Percentiles rank a stretch among this genome's conserved stretches.
Conservation (phyloP, 2,888 invertebrate species). For the Oxycera nigricornis region DNA sequence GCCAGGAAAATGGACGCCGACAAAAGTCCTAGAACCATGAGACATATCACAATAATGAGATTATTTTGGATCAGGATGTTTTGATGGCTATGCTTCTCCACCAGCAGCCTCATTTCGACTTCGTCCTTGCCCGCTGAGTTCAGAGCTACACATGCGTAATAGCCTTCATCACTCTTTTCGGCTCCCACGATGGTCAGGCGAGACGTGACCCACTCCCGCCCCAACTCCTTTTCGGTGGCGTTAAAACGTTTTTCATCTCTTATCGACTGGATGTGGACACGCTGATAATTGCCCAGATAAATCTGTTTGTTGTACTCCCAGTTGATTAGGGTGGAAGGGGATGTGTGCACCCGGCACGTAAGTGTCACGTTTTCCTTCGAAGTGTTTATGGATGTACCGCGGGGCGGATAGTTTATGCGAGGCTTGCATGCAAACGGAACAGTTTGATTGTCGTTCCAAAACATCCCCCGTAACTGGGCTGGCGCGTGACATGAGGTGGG, state of each 20-base stretch:
- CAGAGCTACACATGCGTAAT: conserved; percentile 79
- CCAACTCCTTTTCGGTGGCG: conserved; percentile 50
- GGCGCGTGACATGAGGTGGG: conserved; percentile 79
- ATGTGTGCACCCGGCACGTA: conserved; percentile 77
- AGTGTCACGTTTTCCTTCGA: conserved; percentile 74
- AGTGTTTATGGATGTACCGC: conserved; percentile 67
- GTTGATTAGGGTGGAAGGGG: conserved; percentile 77
- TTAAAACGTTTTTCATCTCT: conserved; percentile 50
- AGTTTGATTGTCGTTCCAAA: conserved; percentile 73
- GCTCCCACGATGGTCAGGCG: conserved; percentile 71
- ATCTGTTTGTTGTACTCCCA: conserved; percentile 71
- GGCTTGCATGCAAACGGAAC: conserved; percentile 84
- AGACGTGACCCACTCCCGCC: conserved; percentile 55
- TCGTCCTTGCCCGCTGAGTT: conserved; percentile 82
- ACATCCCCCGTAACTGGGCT: conserved; percentile 69
- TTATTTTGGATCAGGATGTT: conserved; percentile 53
- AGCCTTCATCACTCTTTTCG: conserved; percentile 71
- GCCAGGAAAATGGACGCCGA: conserved; percentile 56
- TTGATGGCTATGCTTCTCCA: conserved; percentile 53
- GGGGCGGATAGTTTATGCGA: conserved; percentile 71
- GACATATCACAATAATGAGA: conserved; percentile 55
- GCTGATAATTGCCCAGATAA: conserved; percentile 49
- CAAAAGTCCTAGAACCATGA: conserved; percentile 56
- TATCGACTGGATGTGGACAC: conserved; percentile 55
- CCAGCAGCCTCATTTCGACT: conserved; percentile 66